These are phyloP conservation scores for Zaprionus bogoriensis DNA, from an alignment of 2,888 invertebrate species.

Conservation along the genomic window DNA sequence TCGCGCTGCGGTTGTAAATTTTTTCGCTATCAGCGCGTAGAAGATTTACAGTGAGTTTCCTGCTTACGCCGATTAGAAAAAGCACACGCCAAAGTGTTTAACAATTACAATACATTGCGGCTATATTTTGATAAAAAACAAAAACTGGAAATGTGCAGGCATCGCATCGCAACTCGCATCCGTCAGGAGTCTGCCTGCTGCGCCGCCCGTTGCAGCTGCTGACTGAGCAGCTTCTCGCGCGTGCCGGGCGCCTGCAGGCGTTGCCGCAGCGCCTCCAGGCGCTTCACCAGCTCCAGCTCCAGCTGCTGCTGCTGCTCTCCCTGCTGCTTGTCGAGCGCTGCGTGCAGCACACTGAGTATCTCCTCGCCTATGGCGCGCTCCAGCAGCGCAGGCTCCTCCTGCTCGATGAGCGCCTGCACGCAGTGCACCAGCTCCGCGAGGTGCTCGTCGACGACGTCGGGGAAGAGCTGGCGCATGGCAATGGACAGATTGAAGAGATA, in stretches of 20 bases:
- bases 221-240: slow-evolving; percentile 59
- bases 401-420: slow-evolving; percentile 82
- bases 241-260: slow-evolving; percentile 62
- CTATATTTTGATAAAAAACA: slow-evolving; percentile 1
- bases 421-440: slow-evolving; percentile 88
- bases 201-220: slow-evolving; percentile 32
- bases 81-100: too few relatives aligned
- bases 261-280: slow-evolving; percentile 51
- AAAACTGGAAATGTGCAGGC: background rate
- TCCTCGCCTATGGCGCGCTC: slow-evolving; percentile 55
- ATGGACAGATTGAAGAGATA: slow-evolving; percentile 93
- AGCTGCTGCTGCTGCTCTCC: background rate
- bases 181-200: slow-evolving; percentile 11
- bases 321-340: slow-evolving; percentile 7
- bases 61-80: background rate
- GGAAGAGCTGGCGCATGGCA: slow-evolving; percentile 89
- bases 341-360: slow-evolving; percentile 50
- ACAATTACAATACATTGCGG: background rate
- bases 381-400: slow-evolving; percentile 53
- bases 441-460: slow-evolving; percentile 89
- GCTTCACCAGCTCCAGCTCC: slow-evolving; percentile 21
- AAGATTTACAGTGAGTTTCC: background rate
- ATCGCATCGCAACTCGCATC: background rate
- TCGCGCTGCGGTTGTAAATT: background rate
- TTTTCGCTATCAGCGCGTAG: background rate